Percentiles rank a stretch among this genome's conserved stretches.
Evolutionary conservation across 2,113 vertebrate species (phyloP).

Genomic region (Cricetomys ansorgei): DNA sequence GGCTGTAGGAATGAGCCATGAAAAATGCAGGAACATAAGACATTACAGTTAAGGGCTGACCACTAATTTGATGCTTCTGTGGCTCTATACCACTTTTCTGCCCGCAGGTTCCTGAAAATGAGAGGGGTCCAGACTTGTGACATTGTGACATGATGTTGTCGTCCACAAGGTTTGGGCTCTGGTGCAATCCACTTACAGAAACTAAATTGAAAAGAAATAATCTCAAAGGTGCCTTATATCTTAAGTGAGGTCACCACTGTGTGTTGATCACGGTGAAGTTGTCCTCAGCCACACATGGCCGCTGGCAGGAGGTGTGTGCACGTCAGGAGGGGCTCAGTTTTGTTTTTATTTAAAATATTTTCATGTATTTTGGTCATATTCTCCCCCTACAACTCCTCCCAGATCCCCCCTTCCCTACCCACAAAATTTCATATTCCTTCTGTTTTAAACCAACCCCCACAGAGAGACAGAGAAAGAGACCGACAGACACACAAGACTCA

Average conservation of each 20-base stretch:
- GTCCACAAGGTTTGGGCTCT: not conserved
- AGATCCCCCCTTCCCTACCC: too few species aligned
- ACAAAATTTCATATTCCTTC: not conserved
- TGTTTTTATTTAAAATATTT: not conserved
- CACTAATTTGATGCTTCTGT: constrained; percentile 44
- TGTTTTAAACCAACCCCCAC: not conserved
- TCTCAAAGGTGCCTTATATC: not conserved
- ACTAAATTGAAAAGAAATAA: not conserved
- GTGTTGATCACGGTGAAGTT: not conserved
- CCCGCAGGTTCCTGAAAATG: constrained; percentile 56
- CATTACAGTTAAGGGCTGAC: constrained; percentile 1
- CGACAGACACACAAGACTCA: too few species aligned
- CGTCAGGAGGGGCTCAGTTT: not conserved
- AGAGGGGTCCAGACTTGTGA: not conserved
- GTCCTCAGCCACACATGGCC: too few species aligned
- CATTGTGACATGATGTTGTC: not conserved
- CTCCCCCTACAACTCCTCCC: not conserved
- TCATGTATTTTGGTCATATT: not conserved
- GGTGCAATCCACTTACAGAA: not conserved
- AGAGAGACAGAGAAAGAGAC: too few species aligned
- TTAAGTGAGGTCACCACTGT: not conserved
- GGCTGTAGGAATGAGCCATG: not conserved
- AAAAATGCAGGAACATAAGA: not conserved
- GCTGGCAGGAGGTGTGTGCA: rapidly evolving
- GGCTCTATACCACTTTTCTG: constrained; percentile 50